Evolutionary conservation across 2,113 vertebrate genomes (phyloP), one percentile per base, ranked within the genome.

Genomic region (Rallus limicola): DNA sequence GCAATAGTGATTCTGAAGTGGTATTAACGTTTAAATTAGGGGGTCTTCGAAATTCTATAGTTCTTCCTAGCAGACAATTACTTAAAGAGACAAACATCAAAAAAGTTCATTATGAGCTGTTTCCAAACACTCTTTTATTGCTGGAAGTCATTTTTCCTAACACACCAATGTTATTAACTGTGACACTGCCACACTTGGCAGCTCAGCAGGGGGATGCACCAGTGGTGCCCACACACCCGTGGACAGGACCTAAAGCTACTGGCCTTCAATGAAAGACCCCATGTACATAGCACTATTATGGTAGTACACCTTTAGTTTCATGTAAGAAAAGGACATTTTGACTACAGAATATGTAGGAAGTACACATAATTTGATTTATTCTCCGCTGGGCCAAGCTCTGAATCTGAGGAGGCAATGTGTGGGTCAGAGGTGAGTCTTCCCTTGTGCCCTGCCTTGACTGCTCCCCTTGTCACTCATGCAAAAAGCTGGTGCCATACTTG

Each of bases 191-290:
- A 68, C 31, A 5, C 13, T 25, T 19, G n/a, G n/a, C 58, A 70
- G n/a, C 50, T 36, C 0, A 0, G 14, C 1, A 2, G 55, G 14
- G 88, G 11, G n/a, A 64, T 1, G 3, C 15, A 50, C 6, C 5
- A 36, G 24, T 10, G 5, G 18, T 59, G 26, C 20, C 16, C 21
- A 33, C 31, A 42, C 5, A 34, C 44, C 16, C 7, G 15, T 1
- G 5, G 13, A 1, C 0, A 23, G 19, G n/a, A 85, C 12, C 5
- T 46, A 21, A 14, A 20, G 13, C 18, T 76, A 15, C 8, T 5
- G 38, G 9, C 15, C 38, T 29, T 62, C 29, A 16, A 20, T 21
- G 29, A 80, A 69, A 62, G 16, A 75, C 3, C 6, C 28, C 21
- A 34, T 4, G 2, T 26, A 13, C 53, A n/a, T 29, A 40, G 12